These are phyloP conservation scores for Enteromius anoplus DNA, from an alignment of 2,797 vertebrate genomes.

Conservation along the genomic window DNA sequence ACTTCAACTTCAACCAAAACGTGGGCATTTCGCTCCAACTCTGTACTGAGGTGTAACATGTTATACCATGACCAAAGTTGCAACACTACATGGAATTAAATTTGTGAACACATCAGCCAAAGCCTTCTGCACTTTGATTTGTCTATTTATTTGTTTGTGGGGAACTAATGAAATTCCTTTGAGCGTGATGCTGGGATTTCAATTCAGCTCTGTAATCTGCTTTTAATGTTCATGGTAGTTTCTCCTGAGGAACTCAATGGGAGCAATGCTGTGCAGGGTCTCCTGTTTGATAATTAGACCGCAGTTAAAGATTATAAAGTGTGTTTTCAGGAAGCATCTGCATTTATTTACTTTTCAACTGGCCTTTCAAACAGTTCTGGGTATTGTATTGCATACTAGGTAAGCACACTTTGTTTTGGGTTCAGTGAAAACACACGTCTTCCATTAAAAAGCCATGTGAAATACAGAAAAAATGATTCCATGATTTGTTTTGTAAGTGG, in stretches of 20 bases:
- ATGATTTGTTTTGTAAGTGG: neutral
- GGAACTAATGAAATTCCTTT: constrained; percentile 72
- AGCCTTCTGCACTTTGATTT: constrained; percentile 56
- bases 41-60: neutral
- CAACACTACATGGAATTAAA: constrained; percentile 29
- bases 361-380: constrained; percentile 33
- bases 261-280: neutral
- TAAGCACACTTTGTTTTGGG: neutral
- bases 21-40: neutral
- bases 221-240: constrained; percentile 60
- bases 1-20: constrained; percentile 47
- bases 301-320: constrained; percentile 67
- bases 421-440: constrained; percentile 28
- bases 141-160: neutral
- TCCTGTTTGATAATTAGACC: constrained; percentile 65
- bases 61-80: constrained; percentile 51
- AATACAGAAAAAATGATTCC: neutral
- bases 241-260: constrained; percentile 14
- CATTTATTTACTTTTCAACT: constrained; percentile 58
- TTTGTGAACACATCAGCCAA: constrained; percentile 38
- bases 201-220: constrained; percentile 57
- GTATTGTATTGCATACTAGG: constrained; percentile 9
- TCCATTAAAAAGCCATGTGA: constrained; percentile 25
- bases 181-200: constrained; percentile 37
- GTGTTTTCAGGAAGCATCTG: constrained; percentile 44